These are phyloP conservation scores for Sebastes steindachneri DNA, from an alignment of 2,797 vertebrate genomes.

Conservation along the genomic window DNA sequence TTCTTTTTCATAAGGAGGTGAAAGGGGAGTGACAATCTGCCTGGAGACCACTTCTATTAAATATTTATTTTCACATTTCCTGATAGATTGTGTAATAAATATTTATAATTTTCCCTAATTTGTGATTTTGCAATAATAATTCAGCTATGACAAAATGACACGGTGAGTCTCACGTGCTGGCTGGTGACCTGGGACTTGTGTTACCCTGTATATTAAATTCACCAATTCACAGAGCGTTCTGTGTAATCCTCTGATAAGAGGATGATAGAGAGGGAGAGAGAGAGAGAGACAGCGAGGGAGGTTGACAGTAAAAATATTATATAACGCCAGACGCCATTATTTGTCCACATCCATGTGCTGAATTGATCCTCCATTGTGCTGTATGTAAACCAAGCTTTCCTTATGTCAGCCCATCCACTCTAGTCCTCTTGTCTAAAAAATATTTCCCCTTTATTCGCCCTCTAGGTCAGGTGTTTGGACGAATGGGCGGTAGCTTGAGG, in stretches of 20 bases:
- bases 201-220: constrained; percentile 72
- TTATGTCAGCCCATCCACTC: background rate
- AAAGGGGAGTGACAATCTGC: background rate
- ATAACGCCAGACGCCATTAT: constrained; percentile 66
- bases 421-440: background rate
- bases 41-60: background rate
- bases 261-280: constrained; percentile 67
- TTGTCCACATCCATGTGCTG: constrained; percentile 13
- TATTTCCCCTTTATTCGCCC: background rate
- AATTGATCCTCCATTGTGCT: constrained; percentile 21
- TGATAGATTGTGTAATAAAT: background rate
- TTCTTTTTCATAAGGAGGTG: background rate
- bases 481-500: background rate
- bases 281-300: constrained; percentile 32
- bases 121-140: background rate
- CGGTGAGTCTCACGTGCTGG: background rate
- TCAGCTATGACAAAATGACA: background rate
- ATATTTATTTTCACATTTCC: background rate
- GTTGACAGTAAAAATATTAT: constrained; percentile 67
- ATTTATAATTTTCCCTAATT: background rate
- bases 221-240: constrained; percentile 70
- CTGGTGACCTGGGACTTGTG: constrained; percentile 48
- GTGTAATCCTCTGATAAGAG: constrained; percentile 81
- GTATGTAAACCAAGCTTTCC: background rate
- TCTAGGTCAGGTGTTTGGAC: background rate